These are phyloP conservation scores for Eristalis tenax DNA, from an alignment of 2,888 invertebrate genomes.

Conservation along the genomic window DNA sequence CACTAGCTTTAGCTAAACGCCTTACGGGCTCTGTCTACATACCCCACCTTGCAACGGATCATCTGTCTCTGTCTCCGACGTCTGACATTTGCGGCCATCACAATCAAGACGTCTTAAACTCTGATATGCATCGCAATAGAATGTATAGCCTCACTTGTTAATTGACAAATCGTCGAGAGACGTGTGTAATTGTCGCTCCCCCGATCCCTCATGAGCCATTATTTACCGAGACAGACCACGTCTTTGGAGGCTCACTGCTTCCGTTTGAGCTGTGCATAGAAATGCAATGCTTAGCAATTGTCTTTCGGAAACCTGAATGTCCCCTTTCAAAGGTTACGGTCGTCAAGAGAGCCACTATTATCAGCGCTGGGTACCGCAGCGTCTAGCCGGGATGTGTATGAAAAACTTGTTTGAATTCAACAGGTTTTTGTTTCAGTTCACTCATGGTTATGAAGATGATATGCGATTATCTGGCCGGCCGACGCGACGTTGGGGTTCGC, in stretches of 20 bases:
- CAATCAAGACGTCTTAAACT: too few species aligned
- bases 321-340: not conserved
- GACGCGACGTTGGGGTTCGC: not conserved
- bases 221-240: not conserved
- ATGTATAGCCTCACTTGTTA: too few species aligned
- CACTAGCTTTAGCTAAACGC: too few species aligned
- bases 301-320: not conserved
- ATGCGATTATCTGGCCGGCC: not conserved
- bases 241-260: not conserved
- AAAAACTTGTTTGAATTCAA: not conserved
- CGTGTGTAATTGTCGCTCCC: not conserved
- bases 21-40: too few species aligned
- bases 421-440: not conserved
- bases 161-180: not conserved
- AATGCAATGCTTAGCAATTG: not conserved
- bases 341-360: not conserved
- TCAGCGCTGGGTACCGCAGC: not conserved
- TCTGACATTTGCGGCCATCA: too few species aligned
- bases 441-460: not conserved
- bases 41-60: too few species aligned
- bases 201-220: not conserved
- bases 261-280: not conserved
- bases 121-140: too few species aligned
- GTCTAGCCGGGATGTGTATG: not conserved
- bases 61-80: too few species aligned